Conservation (phyloP, 2,797 vertebrate genomes). For the Pelodytes ibericus region DNA sequence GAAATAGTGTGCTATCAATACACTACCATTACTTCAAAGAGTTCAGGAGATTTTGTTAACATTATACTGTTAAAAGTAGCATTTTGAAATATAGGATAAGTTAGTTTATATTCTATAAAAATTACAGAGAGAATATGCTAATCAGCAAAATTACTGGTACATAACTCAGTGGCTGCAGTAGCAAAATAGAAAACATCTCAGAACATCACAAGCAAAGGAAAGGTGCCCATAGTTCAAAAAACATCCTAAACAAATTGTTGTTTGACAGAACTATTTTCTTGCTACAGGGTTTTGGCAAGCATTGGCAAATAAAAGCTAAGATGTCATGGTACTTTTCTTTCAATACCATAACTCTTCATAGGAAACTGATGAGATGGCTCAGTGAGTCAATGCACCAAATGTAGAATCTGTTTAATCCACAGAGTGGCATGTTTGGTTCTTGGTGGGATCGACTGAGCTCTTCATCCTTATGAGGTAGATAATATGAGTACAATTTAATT, state of each 20-base stretch:
- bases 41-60: background rate
- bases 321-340: background rate
- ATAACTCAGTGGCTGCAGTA: background rate
- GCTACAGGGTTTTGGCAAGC: background rate
- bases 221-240: no score
- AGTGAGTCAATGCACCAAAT: no score
- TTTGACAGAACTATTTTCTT: background rate
- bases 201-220: background rate
- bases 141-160: background rate
- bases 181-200: no score
- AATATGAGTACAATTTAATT: no score
- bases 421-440: no score
- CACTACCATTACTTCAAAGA: constrained; percentile 24
- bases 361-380: no score
- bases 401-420: no score
- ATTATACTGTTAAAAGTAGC: constrained; percentile 53
- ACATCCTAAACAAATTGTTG: background rate
- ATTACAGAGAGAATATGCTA: constrained; percentile 42
- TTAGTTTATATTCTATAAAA: constrained; percentile 51
- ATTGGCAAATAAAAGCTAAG: background rate
- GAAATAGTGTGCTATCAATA: constrained; percentile 47
- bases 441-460: no score
- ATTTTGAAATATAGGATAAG: constrained; percentile 63
- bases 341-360: no score
- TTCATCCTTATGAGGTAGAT: no score